Conservation (phyloP, 2,797 vertebrate genomes). For the Luscinia luscinia region DNA sequence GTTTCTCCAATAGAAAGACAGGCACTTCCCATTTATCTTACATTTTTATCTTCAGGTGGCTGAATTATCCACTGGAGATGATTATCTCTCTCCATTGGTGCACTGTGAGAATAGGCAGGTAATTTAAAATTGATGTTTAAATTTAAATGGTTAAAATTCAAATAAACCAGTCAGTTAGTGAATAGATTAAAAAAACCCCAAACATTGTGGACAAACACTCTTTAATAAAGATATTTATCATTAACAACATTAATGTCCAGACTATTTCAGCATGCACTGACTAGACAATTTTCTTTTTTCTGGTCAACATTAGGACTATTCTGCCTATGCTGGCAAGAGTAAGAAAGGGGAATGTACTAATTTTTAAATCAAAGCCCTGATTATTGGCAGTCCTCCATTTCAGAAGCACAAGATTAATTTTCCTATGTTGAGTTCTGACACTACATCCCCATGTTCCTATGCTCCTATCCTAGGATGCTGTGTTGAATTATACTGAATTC, state of each 20-base stretch:
- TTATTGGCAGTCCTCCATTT: neutral
- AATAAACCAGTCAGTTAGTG: slow-evolving; percentile 12
- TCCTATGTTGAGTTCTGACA: neutral
- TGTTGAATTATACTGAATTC: neutral
- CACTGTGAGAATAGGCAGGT: neutral
- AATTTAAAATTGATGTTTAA: neutral
- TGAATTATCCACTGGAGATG: neutral
- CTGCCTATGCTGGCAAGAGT: neutral
- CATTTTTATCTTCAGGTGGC: neutral
- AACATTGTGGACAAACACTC: neutral
- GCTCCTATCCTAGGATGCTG: neutral
- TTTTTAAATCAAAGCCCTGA: neutral
- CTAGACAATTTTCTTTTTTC: neutral
- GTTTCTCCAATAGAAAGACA: neutral
- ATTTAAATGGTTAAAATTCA: slow-evolving; percentile 24
- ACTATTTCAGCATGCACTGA: neutral
- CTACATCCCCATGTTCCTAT: neutral
- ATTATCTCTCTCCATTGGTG: neutral
- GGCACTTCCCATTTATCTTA: neutral
- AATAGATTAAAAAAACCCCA: neutral
- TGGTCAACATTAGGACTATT: neutral
- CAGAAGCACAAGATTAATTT: neutral
- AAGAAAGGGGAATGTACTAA: neutral
- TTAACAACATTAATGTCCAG: neutral
- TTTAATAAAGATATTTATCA: neutral